Evolutionary conservation across 2,797 vertebrate species (phyloP).

Genomic region (Tarsius wallacei): DNA sequence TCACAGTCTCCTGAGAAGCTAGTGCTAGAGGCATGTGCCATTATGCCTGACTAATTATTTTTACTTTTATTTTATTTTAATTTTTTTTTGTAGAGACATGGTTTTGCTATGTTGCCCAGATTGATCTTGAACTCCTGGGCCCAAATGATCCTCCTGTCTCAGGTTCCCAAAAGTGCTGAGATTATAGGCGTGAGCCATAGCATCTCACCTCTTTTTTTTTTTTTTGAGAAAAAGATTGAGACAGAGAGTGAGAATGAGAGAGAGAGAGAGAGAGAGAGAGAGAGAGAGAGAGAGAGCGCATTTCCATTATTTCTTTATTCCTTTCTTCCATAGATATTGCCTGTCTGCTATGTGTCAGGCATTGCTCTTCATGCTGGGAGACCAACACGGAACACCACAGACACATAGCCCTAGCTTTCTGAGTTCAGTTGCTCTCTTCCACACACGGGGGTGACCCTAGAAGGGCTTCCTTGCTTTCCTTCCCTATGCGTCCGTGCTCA

Average conservation of each 20-base stretch:
- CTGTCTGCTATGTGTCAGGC: neutral
- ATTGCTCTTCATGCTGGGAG: neutral
- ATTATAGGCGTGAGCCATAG: too few relatives aligned
- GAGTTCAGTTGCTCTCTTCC: neutral
- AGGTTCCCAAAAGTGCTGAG: too few relatives aligned
- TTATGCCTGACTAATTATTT: too few relatives aligned
- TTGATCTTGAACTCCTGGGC: too few relatives aligned
- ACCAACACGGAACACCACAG: too few relatives aligned
- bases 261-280: neutral
- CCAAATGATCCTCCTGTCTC: too few relatives aligned
- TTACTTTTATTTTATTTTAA: too few relatives aligned
- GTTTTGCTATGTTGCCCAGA: too few relatives aligned
- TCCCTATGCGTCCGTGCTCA: neutral
- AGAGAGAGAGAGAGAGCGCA: neutral
- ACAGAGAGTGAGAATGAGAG: neutral
- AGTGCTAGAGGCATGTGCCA: too few relatives aligned
- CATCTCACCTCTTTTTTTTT: neutral
- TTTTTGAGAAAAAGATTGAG: neutral
- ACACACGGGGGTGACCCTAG: too few relatives aligned
- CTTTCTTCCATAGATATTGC: neutral
- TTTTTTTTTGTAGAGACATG: too few relatives aligned
- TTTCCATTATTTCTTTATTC: constrained; percentile 5
- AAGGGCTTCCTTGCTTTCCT: neutral
- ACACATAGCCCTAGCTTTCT: neutral
- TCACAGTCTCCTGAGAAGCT: too few relatives aligned